phyloP scores from a whole-genome alignment of 2,113 vertebrate species.

The Phaethornis superciliosus region DNA sequence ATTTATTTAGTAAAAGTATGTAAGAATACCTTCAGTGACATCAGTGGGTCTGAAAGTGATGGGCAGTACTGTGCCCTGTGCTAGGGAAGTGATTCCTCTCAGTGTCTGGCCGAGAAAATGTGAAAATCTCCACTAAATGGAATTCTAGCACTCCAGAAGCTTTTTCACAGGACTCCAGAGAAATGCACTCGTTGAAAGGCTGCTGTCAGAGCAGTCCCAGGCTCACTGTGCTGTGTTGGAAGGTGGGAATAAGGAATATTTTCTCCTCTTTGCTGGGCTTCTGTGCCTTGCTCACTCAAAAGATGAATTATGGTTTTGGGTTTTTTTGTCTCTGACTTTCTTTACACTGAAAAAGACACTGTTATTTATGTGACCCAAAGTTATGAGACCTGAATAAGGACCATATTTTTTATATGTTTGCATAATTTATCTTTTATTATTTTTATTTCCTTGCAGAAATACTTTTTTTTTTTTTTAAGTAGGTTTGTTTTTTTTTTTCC shows the following conservation, averaged over 20 bases:
- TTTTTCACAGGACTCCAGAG: background rate
- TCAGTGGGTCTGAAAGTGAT: background rate
- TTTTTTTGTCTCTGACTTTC: background rate
- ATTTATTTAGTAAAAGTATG: background rate
- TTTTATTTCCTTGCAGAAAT: too few species aligned
- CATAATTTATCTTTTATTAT: too few species aligned
- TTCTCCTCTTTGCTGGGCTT: background rate
- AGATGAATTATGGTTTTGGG: background rate
- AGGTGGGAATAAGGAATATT: background rate
- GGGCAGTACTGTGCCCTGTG: too few species aligned
- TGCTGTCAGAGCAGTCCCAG: too few species aligned
- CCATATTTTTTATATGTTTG: too few species aligned
- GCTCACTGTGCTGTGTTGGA: rapidly evolving
- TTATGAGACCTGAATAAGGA: too few species aligned
- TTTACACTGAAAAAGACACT: background rate
- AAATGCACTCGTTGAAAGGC: background rate
- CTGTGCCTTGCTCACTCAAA: background rate
- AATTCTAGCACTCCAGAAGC: background rate
- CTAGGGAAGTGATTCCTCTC: background rate
- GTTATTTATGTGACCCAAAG: too few species aligned
- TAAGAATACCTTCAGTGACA: background rate
- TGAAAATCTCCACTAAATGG: background rate
- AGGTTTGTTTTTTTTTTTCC: too few species aligned
- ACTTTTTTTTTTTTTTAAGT: too few species aligned
- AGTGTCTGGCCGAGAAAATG: background rate